Percentiles rank a stretch among this genome's conserved stretches.
These are phyloP conservation scores for Sesia apiformis DNA, from an alignment of 2,888 invertebrate genomes.

Conservation along the genomic window DNA sequence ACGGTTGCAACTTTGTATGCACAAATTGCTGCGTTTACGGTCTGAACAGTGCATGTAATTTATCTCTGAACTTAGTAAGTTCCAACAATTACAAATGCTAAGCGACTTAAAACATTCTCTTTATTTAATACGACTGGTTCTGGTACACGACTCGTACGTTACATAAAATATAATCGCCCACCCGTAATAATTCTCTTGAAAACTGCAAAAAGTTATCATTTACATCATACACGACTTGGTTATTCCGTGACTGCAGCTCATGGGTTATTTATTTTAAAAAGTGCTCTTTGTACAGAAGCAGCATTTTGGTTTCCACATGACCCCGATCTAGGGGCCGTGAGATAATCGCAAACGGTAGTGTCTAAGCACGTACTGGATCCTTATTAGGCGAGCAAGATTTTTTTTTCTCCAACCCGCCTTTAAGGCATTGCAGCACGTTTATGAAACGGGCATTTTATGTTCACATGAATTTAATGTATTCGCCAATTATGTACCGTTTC, in stretches of 20 bases:
- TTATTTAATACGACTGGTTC: conserved; percentile 26
- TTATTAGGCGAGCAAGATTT: conserved; percentile 58
- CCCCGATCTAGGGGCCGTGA: conserved; percentile 60
- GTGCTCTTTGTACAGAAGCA: conserved; percentile 42
- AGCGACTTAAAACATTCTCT: conserved; percentile 32
- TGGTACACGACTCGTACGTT: conserved; percentile 18
- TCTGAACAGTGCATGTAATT: conserved; percentile 28
- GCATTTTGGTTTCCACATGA: conserved; percentile 59
- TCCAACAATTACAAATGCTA: conserved; percentile 25
- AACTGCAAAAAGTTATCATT: conserved; percentile 35
- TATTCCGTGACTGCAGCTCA: conserved; percentile 40
- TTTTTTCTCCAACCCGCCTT: conserved; percentile 31
- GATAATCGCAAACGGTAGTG: conserved; percentile 66
- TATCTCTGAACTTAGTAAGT: conserved; percentile 10
- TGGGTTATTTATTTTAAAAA: conserved; percentile 37
- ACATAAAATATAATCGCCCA: conserved; percentile 24
- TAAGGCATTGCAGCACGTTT: conserved; percentile 3
- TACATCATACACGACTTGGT: conserved; percentile 40
- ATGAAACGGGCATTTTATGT: not conserved
- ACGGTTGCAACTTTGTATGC: conserved; percentile 9
- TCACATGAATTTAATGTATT: too few species aligned
- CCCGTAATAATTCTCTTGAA: conserved; percentile 1
- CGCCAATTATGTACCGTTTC: too few species aligned
- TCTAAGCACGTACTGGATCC: conserved; percentile 59
- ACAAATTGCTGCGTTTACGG: conserved; percentile 31